Conservation (phyloP, 1,140 invertebrate genomes). For the Hylyphantes graminicola region DNA sequence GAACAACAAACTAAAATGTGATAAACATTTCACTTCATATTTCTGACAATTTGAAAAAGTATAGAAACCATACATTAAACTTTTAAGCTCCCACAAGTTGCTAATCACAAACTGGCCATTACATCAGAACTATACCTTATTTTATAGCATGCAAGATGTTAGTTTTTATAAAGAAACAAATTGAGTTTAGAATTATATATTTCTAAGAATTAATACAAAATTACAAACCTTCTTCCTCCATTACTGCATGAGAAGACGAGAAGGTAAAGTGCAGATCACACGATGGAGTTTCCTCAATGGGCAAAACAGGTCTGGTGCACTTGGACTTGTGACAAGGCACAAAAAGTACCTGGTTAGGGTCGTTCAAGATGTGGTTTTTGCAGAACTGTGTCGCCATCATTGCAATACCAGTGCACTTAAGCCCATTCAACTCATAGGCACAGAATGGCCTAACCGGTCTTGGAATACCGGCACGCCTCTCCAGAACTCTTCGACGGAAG, state of each 20-base stretch:
- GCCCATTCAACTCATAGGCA: conserved; percentile 22
- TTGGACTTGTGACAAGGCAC: conserved; percentile 71
- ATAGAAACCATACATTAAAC: too few relatives aligned
- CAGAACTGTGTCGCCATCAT: conserved; percentile 44
- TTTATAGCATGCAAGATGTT: neutral
- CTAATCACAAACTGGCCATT: too few relatives aligned
- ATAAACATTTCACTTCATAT: too few relatives aligned
- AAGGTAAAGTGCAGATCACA: conserved; percentile 61
- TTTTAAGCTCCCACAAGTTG: too few relatives aligned
- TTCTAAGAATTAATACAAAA: too few relatives aligned
- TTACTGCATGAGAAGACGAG: neutral
- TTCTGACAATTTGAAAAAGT: too few relatives aligned
- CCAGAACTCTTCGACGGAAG: neutral
- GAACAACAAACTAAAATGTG: too few relatives aligned
- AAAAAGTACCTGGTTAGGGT: conserved; percentile 80
- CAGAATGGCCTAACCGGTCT: conserved; percentile 60
- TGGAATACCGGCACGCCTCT: neutral
- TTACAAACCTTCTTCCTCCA: neutral
- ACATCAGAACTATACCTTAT: neutral
- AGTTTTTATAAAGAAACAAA: neutral
- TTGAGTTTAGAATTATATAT: too few relatives aligned
- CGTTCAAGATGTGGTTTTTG: conserved; percentile 67
- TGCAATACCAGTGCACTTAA: conserved; percentile 14
- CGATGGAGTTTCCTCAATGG: conserved; percentile 52
- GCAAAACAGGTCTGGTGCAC: conserved; percentile 63